Base-by-base conservation (phyloP, 2,888 invertebrate species). In the Acronicta alni region DNA sequence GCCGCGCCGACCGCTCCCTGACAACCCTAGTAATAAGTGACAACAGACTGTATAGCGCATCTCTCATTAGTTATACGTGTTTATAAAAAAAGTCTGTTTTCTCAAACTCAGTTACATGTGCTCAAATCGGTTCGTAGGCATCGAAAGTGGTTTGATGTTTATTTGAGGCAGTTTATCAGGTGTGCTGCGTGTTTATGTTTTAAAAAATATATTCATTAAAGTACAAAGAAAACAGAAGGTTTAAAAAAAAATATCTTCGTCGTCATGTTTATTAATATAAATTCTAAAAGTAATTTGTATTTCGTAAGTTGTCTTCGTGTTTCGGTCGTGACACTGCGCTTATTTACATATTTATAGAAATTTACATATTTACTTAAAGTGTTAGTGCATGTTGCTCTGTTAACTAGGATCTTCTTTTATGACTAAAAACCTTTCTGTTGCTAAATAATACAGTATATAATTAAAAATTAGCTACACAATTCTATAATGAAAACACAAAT, bases 1-100 rank as follows among this genome's bases (percentile, higher is more conserved):
- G 79, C 88, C 87, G 89, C 86, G 86, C 85, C 87, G 85, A 86
- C 82, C 92, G 92, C 81, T 78, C 71, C 76, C 71, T 72, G 72
- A 74, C 85, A 79, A 67, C 75, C 81, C 85, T 84, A 87, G 86
- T 81, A 60, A 65, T 59, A 71, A 71, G 69, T 74, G 73, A 74
- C 49, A 74, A 65, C 65, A 67, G 67, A 75, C 57, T 70, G 48
- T 75, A 73, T 69, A 78, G 74, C 72, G 77, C 83, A 82, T 78
- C 82, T 78, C 75, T 80, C 64, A 79, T 76, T 77, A 75, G 60
- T 78, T 79, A 77, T 81, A 82, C 82, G 81, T 84, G 77, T 77
- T 74, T 77, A 60, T 35, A 75, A 77, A 72, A 77, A 77, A 75
- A 64, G 55, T 70, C 77, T 73, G 76, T 73, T 70, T 55, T 61